Percentiles rank a stretch among this genome's conserved stretches.
These are phyloP conservation scores for Scortum barcoo DNA, from an alignment of 2,113 vertebrate genomes.

Conservation along the genomic window DNA sequence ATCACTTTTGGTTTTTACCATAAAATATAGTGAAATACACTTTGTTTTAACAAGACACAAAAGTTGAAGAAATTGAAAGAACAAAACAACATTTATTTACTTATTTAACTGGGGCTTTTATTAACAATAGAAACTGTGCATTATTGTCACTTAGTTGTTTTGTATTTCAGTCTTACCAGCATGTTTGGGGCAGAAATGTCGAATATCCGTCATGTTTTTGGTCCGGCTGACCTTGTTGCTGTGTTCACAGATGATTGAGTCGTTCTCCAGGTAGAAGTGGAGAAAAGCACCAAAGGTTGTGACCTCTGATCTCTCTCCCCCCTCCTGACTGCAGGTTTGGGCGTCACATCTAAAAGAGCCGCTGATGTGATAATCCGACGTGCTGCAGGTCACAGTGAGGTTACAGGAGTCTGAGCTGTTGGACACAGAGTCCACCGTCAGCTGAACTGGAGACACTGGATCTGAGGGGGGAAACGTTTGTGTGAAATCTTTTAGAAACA, in stretches of 20 bases:
- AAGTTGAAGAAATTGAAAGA: too few relatives aligned
- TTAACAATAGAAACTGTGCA: too few relatives aligned
- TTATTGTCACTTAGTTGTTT: too few relatives aligned
- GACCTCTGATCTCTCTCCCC: background rate
- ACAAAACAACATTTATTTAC: too few relatives aligned
- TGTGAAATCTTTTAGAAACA: background rate
- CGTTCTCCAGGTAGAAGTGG: background rate
- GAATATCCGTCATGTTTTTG: fast-evolving
- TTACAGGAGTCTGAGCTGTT: background rate
- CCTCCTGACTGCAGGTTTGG: conserved; percentile 19
- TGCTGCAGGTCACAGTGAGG: conserved; percentile 47
- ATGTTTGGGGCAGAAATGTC: fast-evolving
- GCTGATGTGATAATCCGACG: conserved; percentile 14
- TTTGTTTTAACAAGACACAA: too few relatives aligned
- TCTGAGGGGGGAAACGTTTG: conserved; percentile 36
- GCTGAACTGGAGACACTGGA: background rate
- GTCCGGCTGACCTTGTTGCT: conserved; percentile 53
- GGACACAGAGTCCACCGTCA: conserved; percentile 11
- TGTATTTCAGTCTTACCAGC: background rate
- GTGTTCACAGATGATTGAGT: conserved; percentile 50
- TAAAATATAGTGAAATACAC: too few relatives aligned
- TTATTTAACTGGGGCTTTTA: too few relatives aligned
- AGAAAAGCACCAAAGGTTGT: background rate
- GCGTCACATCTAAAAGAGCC: background rate
- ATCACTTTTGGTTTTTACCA: background rate